These are phyloP conservation scores for Lochmaea capreae DNA, from an alignment of 2,888 invertebrate species.

Conservation along the genomic window DNA sequence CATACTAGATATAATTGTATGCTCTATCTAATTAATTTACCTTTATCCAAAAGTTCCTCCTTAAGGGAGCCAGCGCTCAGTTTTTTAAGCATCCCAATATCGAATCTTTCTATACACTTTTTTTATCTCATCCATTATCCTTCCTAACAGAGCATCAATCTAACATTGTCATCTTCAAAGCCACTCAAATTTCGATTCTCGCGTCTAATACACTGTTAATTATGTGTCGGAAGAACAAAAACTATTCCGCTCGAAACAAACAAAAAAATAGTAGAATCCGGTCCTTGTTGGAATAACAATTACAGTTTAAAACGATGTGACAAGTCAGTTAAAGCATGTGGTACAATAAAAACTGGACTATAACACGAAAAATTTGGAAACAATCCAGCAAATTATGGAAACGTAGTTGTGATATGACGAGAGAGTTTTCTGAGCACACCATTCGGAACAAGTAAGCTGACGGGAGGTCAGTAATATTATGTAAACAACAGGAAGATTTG, in stretches of 20 bases:
- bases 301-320: neutral
- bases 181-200: neutral
- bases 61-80: too few relatives aligned
- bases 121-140: neutral
- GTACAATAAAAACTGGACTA: neutral
- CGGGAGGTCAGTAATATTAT: neutral
- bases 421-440: neutral
- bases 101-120: neutral
- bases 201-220: conserved; percentile 4
- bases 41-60: too few relatives aligned
- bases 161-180: conserved; percentile 4
- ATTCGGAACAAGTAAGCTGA: neutral
- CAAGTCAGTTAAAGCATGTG: neutral
- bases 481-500: neutral
- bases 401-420: neutral
- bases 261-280: neutral
- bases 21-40: too few relatives aligned
- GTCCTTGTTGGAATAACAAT: neutral
- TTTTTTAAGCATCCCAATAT: too few relatives aligned
- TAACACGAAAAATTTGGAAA: conserved; percentile 1
- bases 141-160: neutral
- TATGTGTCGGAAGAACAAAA: neutral
- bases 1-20: too few relatives aligned
- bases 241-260: neutral
- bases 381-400: neutral